phyloP scores from a whole-genome alignment of 2,888 invertebrate genomes.

The Eupithecia insigniata region DNA sequence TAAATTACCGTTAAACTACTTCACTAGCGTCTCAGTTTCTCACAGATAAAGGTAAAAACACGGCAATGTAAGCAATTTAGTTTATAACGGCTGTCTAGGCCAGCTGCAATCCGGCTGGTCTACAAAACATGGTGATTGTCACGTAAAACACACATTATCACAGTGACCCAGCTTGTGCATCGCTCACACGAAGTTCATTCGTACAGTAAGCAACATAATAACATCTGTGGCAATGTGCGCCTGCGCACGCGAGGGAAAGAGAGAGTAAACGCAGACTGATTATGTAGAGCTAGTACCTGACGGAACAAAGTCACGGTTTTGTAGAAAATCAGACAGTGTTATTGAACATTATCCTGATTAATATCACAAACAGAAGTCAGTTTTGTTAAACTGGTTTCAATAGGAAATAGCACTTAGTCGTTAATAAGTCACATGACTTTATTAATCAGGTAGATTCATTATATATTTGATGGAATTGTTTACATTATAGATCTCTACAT shows the following conservation, averaged over 20 bases:
- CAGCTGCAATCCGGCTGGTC: slow-evolving; percentile 13
- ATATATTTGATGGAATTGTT: not conserved
- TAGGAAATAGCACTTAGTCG: not conserved
- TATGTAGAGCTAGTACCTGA: not conserved
- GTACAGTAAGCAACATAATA: slow-evolving; percentile 17
- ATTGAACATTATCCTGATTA: not conserved
- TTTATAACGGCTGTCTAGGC: not conserved
- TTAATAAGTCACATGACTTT: not conserved
- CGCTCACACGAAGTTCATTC: slow-evolving; percentile 37
- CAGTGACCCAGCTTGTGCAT: slow-evolving; percentile 37
- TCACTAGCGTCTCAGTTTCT: too few relatives aligned
- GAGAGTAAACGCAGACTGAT: slow-evolving; percentile 24
- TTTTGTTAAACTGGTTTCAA: not conserved
- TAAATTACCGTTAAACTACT: too few relatives aligned
- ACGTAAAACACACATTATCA: slow-evolving; percentile 32
- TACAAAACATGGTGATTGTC: slow-evolving; percentile 27
- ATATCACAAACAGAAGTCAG: not conserved
- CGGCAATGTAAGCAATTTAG: not conserved
- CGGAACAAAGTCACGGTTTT: not conserved
- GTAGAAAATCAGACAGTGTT: not conserved
- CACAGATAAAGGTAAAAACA: not conserved
- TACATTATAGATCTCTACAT: too few relatives aligned
- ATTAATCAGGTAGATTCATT: not conserved
- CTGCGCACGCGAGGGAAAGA: slow-evolving; percentile 31
- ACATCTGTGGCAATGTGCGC: slow-evolving; percentile 29